These are phyloP conservation scores for Theristicus caerulescens DNA, from an alignment of 2,113 vertebrate genomes.

Conservation along the genomic window DNA sequence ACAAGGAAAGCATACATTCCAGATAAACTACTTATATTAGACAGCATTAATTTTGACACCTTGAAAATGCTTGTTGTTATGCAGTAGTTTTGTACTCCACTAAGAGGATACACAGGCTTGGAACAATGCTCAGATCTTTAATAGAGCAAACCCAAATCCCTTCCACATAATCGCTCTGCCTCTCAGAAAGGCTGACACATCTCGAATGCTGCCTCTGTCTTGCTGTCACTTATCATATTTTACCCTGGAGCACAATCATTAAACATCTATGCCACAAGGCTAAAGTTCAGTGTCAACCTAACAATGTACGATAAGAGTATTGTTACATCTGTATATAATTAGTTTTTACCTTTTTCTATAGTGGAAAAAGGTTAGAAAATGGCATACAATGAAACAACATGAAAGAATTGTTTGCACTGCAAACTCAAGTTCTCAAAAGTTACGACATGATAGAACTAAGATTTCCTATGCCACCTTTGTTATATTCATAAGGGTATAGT, in stretches of 20 bases:
- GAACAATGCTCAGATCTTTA: background rate
- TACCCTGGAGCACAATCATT: background rate
- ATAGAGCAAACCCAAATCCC: background rate
- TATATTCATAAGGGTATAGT: background rate
- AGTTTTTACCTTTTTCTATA: background rate
- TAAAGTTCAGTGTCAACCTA: background rate
- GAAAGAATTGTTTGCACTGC: background rate
- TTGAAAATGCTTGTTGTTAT: background rate
- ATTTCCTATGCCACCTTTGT: background rate
- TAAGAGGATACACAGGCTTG: background rate
- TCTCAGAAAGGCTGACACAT: background rate
- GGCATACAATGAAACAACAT: background rate
- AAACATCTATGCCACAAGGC: background rate
- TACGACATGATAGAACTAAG: background rate
- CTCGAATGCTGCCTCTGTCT: background rate
- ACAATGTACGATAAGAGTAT: background rate
- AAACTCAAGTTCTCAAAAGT: background rate
- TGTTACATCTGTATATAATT: background rate
- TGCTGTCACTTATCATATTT: background rate
- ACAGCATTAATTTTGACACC: background rate
- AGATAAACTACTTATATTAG: background rate
- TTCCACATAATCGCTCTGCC: background rate
- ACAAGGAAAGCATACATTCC: background rate
- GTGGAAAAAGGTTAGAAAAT: background rate
- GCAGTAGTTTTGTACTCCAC: background rate